phyloP scores from a whole-genome alignment of 1,140 invertebrate species.

The Bombus pyrosoma region DNA sequence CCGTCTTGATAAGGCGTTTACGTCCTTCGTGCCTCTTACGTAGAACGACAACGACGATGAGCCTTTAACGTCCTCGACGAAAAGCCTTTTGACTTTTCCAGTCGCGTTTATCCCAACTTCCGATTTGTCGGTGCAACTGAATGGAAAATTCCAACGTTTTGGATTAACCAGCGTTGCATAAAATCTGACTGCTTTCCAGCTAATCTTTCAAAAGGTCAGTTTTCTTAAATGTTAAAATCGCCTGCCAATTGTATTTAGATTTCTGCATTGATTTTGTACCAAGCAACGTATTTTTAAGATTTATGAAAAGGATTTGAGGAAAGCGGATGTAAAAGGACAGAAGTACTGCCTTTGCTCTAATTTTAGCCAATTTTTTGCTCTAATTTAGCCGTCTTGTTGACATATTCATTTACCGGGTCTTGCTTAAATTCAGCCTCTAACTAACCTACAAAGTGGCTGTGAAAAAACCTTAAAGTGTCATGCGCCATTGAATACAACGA shows the following conservation, averaged over 20 bases:
- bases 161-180: slow-evolving; percentile 14
- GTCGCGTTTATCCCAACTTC: not conserved
- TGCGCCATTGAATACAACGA: no score
- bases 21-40: not conserved
- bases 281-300: accelerated
- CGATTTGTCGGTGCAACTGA: no score
- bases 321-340: accelerated
- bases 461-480: no score
- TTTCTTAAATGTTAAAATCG: accelerated
- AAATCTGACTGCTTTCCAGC: not conserved
- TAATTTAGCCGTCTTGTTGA: accelerated
- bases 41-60: not conserved
- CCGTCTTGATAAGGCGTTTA: slow-evolving; percentile 47
- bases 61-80: slow-evolving; percentile 28
- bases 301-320: accelerated
- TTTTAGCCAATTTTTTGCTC: accelerated
- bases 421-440: no score
- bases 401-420: no score
- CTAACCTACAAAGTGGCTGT: no score
- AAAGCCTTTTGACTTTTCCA: slow-evolving; percentile 1
- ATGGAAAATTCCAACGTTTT: not conserved
- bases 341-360: accelerated
- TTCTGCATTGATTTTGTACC: accelerated
- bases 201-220: accelerated
- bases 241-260: no score